A percentile compares a stretch with the other conserved stretches of the same genome.
Evolutionary conservation across 2,113 vertebrate species (phyloP).

Genomic region (Pelecanus crispus): DNA sequence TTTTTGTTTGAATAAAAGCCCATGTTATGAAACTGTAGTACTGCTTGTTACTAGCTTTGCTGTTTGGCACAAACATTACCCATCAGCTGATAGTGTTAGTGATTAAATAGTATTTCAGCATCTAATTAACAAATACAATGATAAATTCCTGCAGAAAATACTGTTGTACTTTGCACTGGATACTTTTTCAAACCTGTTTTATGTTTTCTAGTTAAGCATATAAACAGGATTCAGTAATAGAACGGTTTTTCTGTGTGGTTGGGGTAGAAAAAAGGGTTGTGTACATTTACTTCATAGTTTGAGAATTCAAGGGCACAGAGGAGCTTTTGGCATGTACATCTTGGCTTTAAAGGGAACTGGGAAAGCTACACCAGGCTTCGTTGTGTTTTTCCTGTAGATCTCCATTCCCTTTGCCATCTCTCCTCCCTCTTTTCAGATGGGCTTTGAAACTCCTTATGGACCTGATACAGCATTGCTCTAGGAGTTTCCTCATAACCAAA

Average conservation of each 20-base stretch:
- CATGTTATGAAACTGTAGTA: slow-evolving; percentile 3
- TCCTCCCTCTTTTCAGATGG: slow-evolving; percentile 37
- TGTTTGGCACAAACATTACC: not conserved
- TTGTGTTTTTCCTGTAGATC: slow-evolving; percentile 37
- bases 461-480: slow-evolving; percentile 36
- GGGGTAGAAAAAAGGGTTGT: not conserved
- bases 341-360: slow-evolving; percentile 41
- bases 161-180: not conserved
- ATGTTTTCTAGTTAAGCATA: not conserved
- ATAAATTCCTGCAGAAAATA: not conserved
- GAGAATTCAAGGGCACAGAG: slow-evolving; percentile 43
- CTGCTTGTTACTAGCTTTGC: not conserved
- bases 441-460: slow-evolving; percentile 43
- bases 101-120: slow-evolving; percentile 1
- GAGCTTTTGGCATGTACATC: slow-evolving; percentile 43
- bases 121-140: not conserved
- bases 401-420: slow-evolving; percentile 45
- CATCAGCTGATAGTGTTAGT: not conserved
- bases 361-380: slow-evolving; percentile 26
- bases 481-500: slow-evolving; percentile 59
- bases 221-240: not conserved
- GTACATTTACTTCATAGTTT: slow-evolving; percentile 19
- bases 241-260: not conserved
- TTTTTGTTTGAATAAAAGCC: slow-evolving; percentile 41
- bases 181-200: not conserved